A percentile compares a stretch with the other conserved stretches of the same genome.
phyloP scores from a whole-genome alignment of 2,888 invertebrate species.

The Heliconius aoede region DNA sequence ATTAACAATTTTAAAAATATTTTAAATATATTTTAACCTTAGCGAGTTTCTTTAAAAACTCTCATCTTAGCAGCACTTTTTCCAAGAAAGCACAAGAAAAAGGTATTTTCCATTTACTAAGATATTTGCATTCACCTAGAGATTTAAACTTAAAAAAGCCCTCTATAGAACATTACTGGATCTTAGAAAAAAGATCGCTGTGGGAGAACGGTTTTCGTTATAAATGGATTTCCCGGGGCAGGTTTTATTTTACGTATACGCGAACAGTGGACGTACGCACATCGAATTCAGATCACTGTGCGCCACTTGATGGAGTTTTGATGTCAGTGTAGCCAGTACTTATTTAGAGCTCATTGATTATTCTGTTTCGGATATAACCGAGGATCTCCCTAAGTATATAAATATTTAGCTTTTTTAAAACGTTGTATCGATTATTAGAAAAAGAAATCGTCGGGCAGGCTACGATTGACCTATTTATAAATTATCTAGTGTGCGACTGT shows the following conservation, averaged over 20 bases:
- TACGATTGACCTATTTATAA: too few species aligned
- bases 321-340: constrained; percentile 60
- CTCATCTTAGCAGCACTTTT: background rate
- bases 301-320: constrained; percentile 71
- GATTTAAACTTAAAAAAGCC: constrained; percentile 16
- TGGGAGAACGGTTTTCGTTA: constrained; percentile 39
- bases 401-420: background rate
- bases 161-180: background rate
- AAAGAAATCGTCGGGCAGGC: background rate
- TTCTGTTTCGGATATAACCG: constrained; percentile 21
- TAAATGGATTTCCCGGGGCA: constrained; percentile 35
- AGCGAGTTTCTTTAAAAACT: background rate
- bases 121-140: constrained; percentile 14
- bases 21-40: background rate
- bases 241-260: constrained; percentile 43
- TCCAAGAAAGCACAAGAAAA: constrained; percentile 21
- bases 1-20: background rate
- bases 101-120: constrained; percentile 15
- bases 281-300: constrained; percentile 72
- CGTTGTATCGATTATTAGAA: background rate
- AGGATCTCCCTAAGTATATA: background rate
- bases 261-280: constrained; percentile 64
- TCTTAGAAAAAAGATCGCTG: constrained; percentile 25
- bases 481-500: background rate
- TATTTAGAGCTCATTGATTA: constrained; percentile 49